Base-by-base conservation (phyloP, 1,140 invertebrate genomes). In the Drosophila subpulchrella region DNA sequence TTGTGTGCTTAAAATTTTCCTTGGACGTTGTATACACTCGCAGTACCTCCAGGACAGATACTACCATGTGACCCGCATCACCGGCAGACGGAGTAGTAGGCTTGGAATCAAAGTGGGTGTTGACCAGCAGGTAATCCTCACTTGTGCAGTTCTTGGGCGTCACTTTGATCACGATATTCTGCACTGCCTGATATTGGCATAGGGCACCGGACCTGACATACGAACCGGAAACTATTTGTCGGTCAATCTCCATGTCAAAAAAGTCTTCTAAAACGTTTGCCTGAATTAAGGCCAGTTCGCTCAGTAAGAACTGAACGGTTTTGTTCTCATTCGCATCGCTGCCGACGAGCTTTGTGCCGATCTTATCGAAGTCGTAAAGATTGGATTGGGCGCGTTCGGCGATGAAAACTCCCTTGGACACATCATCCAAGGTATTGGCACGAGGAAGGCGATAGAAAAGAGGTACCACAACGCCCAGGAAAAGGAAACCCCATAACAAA, bases 71-170 rank as follows among this genome's bases (percentile, higher is more conserved):
- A 60, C 95, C 95, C 92, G 97, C 95, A 93, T 97, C 96, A 75
- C 95, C 96, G 2, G 95, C 81, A 92, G 93, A 93, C 30, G 93
- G 93, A 77, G 97, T 98, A 81, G 96, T 96, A 36, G 96, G 93
- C 80, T 98, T 96, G 47, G 96, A 95, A 93, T 99, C 98, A 93
- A 96, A 98, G 93, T 99, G 98, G 92, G 97, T 98, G 93, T 99
- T 99, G 47, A 99, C 94, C 46, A 99, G 93, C 48, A 99, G 93
- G 90, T 96, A 81, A 0, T 59, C 53, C 0, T 79, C 20, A 8
- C 83, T 91, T 0, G 54, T 86, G 5, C 55, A 56, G 30, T 61
- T 71, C 74, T 92, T 93, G 0, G 94, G 93, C 20, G 94, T 94
- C 46, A 98, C 91, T 92, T 95, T 95, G 0, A 96, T 96, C 34